These are phyloP conservation scores for Aurelia sp. DNA, from an alignment of 30 jellyfish, hydroid and myxozoan genomes.

Conservation along the genomic window DNA sequence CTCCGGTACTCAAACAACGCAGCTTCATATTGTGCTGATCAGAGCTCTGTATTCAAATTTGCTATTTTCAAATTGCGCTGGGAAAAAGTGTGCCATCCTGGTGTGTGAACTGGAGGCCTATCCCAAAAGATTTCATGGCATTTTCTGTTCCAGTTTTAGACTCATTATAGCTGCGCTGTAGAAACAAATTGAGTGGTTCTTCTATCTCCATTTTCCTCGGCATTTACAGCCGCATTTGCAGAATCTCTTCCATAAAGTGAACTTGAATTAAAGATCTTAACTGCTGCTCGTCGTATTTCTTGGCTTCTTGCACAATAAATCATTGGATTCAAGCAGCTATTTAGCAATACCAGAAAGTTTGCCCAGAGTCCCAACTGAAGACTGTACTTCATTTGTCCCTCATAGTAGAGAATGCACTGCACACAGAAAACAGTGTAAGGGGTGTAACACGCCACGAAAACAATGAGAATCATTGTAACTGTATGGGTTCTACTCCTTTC, in stretches of 20 bases:
- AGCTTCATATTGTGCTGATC: too few relatives aligned
- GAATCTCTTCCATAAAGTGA: neutral
- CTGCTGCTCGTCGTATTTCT: conserved; percentile 54
- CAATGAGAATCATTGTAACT: conserved; percentile 2
- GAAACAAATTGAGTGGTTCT: too few relatives aligned
- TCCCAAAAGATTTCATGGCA: too few relatives aligned
- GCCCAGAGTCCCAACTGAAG: conserved; percentile 46
- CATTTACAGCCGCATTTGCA: too few relatives aligned
- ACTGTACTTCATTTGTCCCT: neutral
- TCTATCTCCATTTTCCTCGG: too few relatives aligned
- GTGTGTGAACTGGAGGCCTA: too few relatives aligned
- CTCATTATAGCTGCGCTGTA: too few relatives aligned
- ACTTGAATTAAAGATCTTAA: neutral
- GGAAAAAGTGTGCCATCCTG: too few relatives aligned
- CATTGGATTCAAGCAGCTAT: conserved; percentile 56
- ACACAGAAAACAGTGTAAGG: conserved; percentile 4
- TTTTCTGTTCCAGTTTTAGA: too few relatives aligned
- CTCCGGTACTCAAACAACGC: too few relatives aligned
- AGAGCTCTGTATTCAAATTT: too few relatives aligned
- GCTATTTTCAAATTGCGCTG: too few relatives aligned
- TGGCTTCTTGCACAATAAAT: conserved; percentile 64
- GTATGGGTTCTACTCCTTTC: conserved; percentile 1
- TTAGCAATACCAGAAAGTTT: conserved; percentile 36
- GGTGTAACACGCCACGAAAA: conserved; percentile 2
- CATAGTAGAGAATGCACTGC: neutral